Evolutionary conservation across 2,888 invertebrate genomes (phyloP), one percentile per base, ranked within the genome.

Genomic region (Plagiodera versicolora): DNA sequence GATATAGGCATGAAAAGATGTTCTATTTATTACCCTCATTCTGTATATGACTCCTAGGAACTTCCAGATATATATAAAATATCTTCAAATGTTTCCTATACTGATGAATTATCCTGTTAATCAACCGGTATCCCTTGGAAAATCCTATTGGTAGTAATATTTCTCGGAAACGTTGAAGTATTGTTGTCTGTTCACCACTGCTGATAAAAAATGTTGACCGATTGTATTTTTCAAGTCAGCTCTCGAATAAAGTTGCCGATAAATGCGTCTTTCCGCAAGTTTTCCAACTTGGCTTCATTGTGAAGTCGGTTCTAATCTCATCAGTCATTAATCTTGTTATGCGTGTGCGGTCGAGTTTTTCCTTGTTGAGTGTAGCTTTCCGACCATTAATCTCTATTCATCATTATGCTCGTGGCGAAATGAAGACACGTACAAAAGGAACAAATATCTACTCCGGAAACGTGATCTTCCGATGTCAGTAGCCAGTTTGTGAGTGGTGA

Each of bases 311-410:
- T 58, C 61, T 56, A 55, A 61, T 61, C 61, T 58, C 55, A 35
- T 46, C 58, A 55, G 51, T 55, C 54, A 58, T 61, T 61, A 61
- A 58, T 61, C 61, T 61, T 55, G 51, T 50, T 61, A 54, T 54
- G 54, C 30, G 54, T 30, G 54, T 54, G 19, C n/a, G 20, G 30
- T 24, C n/a, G n/a, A 52, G 52, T 39, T 39, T 16, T 35, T 52
- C 24, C 39, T 52, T 52, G 52, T 4, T 52, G 2, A 35, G 16
- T 39, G 39, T 39, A 9, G 39, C 35, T 52, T 50, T 52, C 39
- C 52, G 14, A 9, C 14, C 52, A 52, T 52, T 39, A 54, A 54
- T 54, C 46, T 30, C 32, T 54, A 46, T 54, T 54, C 28, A 19
- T 46, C 54, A 46, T 54, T 19, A 39, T 14, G 39, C 19, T 16